Base-by-base conservation (phyloP, 2,113 vertebrate species). In the Terrapene triunguis region DNA sequence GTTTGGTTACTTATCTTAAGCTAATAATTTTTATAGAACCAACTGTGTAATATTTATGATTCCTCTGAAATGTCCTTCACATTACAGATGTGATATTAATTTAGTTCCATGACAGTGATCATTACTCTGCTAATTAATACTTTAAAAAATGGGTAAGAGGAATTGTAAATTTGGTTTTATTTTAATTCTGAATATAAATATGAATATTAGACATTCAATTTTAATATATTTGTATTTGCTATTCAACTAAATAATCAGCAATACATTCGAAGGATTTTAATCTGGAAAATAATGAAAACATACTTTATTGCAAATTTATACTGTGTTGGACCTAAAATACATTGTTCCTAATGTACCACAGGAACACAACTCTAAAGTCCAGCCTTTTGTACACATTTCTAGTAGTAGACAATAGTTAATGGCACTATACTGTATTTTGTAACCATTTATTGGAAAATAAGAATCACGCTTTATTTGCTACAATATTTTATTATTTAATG, bases 11-110 rank as follows among this genome's bases (percentile, higher is more conserved):
- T 96, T 96, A 87, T 95, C 95, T 85, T 92, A 79, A 96, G 91
- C 85, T 97, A 97, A 96, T 98, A 97, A 98, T 98, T 98, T 94
- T 84, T 97, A 94, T 87, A 98, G 97, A 96, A 97, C 92, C 97
- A 98, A 97, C 96, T 97, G 94, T 95, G 80, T n/a, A 88, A 93
- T 92, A 92, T 94, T 97, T 96, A 96, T 0, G 1, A 94, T 97
- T 98, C 98, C 98, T 98, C 98, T 98, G 98, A 98, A 98, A 97
- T 98, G 98, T 97, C 98, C 98, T 98, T 98, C 98, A 97, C 38
- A 8, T 98, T 97, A 97, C 93, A 90, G 97, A 97, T 94, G 94
- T 92, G 97, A 96, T 94, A 95, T 97, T 97, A 97, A 98, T 98
- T 98, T 96, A 97, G 97, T 98, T 98, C 97, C 96, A 80, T 91